Base-by-base conservation (phyloP, 1,140 invertebrate species). In the Uloborus diversus region DNA sequence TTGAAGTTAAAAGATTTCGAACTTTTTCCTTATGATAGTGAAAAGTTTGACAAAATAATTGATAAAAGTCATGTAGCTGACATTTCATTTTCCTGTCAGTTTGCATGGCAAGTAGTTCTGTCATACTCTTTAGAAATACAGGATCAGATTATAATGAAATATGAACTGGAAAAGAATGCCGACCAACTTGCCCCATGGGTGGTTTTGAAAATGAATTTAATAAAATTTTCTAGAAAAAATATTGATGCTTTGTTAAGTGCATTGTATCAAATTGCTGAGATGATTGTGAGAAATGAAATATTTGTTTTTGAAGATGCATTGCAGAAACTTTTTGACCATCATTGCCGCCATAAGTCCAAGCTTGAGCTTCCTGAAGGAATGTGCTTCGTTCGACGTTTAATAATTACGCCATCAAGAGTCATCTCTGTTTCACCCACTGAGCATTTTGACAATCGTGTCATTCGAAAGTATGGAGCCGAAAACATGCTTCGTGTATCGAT, bases 361-460 rank as follows among this genome's bases (percentile, higher is more conserved):
- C 28, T 51, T 11, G 76, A 79, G 9, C n/a, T 66, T 17, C 76
- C 76, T 47, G 65, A 68, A 20, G 76, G 76, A 59, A 79, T 79
- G 76, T 79, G 76, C 27, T 51, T 79, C 14, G 59, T 79, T 30
- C 76, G 76, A 7, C 76, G 76, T 25, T 14, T 69, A 14, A 79
- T 79, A 11, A 68, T 82, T 4, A 80, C 56, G 17, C 81, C 81
- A 9, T 82, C 81, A 0, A 25, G 78, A 7, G 28, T 66, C 0
- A 73, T 82, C 49, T 71, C 49, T 42, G 23, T 78, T 2, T 78
- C 64, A 30, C 76, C 81, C 4, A 42, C 65, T 5, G 81, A 82
- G 33, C 75, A 82, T 56, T 78, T 78, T 70, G 81, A 82, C n/a
- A 82, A 82, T 47, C 65, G 81, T 13, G 69, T 82, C 30, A 68